These are phyloP conservation scores for Dryococelus australis DNA, from an alignment of 2,888 invertebrate species.

Conservation along the genomic window DNA sequence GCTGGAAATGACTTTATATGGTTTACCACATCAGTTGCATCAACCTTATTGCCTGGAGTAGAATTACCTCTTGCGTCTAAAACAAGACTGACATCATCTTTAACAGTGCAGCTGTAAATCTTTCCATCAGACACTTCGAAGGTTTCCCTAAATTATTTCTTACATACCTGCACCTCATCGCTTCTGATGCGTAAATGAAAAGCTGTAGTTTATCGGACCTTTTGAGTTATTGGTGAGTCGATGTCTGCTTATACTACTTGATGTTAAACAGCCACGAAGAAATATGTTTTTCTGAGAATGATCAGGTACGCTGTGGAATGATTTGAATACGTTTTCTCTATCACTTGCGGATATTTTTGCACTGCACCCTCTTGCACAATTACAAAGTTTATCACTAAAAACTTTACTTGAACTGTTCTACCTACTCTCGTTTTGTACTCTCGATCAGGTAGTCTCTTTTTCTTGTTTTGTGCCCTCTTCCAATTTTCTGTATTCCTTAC, in stretches of 20 bases:
- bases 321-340: not conserved
- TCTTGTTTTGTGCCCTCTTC: not conserved
- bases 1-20: not conserved
- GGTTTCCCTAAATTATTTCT: not conserved
- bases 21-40: not conserved
- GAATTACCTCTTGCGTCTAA: not conserved
- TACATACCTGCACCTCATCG: not conserved
- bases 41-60: not conserved
- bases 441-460: not conserved
- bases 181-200: not conserved
- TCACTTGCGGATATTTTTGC: not conserved
- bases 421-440: not conserved
- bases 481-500: not conserved
- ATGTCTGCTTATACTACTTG: conserved; percentile 4
- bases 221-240: not conserved
- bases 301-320: not conserved
- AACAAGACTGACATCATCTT: not conserved
- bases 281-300: too few species aligned
- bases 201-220: not conserved
- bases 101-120: not conserved
- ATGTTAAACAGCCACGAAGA: too few species aligned
- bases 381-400: too few species aligned
- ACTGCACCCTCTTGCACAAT: too few species aligned
- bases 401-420: not conserved
- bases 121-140: not conserved